Evolutionary conservation across 1,140 invertebrate genomes (phyloP).

Genomic region (Hetaerina americana): DNA sequence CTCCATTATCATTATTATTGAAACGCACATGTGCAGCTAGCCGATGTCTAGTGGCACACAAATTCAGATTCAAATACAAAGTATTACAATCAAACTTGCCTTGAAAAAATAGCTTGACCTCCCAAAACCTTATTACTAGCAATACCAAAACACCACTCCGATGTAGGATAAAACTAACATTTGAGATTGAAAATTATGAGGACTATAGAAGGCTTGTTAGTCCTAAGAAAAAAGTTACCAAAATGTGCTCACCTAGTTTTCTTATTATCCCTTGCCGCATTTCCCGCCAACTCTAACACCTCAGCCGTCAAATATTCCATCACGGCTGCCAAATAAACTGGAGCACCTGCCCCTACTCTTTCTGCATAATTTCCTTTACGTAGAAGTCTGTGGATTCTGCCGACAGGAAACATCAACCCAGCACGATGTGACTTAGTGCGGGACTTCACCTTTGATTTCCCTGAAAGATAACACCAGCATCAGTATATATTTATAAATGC

Average conservation of each 20-base stretch:
- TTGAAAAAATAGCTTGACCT: no score
- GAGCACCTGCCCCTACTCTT: slow-evolving; percentile 44
- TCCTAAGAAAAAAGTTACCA: background rate
- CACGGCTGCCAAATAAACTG: slow-evolving; percentile 49
- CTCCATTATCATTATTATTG: no score
- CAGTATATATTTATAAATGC: no score
- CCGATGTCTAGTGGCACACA: no score
- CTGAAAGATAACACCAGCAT: no score
- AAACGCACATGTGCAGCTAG: no score
- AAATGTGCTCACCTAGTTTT: slow-evolving; percentile 21
- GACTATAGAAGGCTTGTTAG: background rate
- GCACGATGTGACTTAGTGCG: slow-evolving; percentile 45
- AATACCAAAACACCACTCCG: background rate
- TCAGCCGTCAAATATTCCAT: slow-evolving; percentile 46
- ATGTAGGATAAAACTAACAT: background rate
- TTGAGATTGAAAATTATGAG: no score
- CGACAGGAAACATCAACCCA: slow-evolving; percentile 53
- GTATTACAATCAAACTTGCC: no score
- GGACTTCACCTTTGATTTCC: slow-evolving; percentile 39
- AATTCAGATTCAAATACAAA: no score
- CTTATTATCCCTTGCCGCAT: slow-evolving; percentile 37
- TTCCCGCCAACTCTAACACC: slow-evolving; percentile 39
- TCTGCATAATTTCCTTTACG: slow-evolving; percentile 48
- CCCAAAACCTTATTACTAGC: no score
- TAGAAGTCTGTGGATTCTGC: slow-evolving; percentile 44